Evolutionary conservation across 2,888 invertebrate genomes (phyloP), one percentile per base, ranked within the genome.

Genomic region (Drosophila falleni): DNA sequence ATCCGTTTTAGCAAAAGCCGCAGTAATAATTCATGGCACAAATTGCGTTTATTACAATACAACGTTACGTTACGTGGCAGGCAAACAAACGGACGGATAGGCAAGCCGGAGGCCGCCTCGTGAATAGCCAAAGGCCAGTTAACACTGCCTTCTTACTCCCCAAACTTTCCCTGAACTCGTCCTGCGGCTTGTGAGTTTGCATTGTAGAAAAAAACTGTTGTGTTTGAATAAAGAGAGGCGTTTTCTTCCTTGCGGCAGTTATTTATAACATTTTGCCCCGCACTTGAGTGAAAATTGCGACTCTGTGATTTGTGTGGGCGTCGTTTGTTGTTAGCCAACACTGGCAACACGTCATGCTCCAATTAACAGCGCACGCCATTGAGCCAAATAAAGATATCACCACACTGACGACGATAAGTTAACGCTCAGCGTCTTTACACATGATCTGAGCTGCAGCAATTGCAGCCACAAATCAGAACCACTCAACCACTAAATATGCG

Each of bases 11-110:
- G 67, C 71, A 41, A 77, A 63, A 73, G 85, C 82, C 81, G 90
- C 90, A 87, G 87, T 90, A 90, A 88, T 88, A 90, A 90, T 84
- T 88, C 88, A 88, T 89, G 82, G 71, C 82, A 72, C 81, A 89
- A 90, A 90, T 89, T 87, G 90, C 90, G 89, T 87, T 89, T 87
- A 89, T 88, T 89, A 89, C 89, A 89, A 87, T 81, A 75, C 67
- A 86, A 63, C 76, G 65, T 53, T 37, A 63, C 76, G 61, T 65
- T 66, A 55, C 69, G 49, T 50, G 65, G 72, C 64, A 41, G 29
- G 61, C 55, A 44, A 62, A 49, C 69, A 44, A 55, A 63, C 16
- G 19, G 26, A 51, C 26, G 16, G 16, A 35, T 6, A 19, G 16
- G 3, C n/a, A 29, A 15, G 11, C 33, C 19, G 35, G 51, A 46